Evolutionary conservation across 2,113 vertebrate genomes (phyloP), one percentile per base, ranked within the genome.

Genomic region (Mustelus asterias): DNA sequence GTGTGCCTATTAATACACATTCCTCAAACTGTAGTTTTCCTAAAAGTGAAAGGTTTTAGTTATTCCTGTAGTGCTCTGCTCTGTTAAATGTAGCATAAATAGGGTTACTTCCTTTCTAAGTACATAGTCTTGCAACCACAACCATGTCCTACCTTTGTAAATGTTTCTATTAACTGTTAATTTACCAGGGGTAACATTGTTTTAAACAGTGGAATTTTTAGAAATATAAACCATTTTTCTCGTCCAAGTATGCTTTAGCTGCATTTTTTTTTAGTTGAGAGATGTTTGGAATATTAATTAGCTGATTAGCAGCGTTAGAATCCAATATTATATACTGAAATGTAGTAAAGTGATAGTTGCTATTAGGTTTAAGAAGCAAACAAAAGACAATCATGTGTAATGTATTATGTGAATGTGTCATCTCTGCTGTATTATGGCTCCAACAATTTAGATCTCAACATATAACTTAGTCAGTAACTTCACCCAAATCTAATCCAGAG

Each of bases 381-480:
- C 18, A 69, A 41, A 69, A 63, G 58, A 20, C n/a, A 48, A 44
- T 76, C 69, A 69, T 44, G 65, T 44, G 65, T 18, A 95, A 29
- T 72, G 69, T 54, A 54, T 95, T 76, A 33, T 76, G 69, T 70
- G 72, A 48, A 95, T 95, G 41, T 33, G 67, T 95, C 44, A 92
- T 90, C 88, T 65, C 95, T 93, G 96, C 76, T 76, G 41, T 48
- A 96, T 58, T 72, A 70, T 96, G 29, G 48, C 29, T 90, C 48
- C 44, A 93, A 90, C 54, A 96, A 90, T 54, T 90, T 60, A 37
- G 72, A 76, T 96, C 76, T 26, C 65, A 16, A 65, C 76, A 44
- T 94, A 14, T 22, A 94, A 96, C 94, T 94, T 95, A 76, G 9
- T 89, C 96, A 96, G 26, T 58, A 96, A 94, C 60, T 90, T 95